Evolutionary conservation across 2,113 vertebrate species (phyloP).

Genomic region (Perca fluviatilis): DNA sequence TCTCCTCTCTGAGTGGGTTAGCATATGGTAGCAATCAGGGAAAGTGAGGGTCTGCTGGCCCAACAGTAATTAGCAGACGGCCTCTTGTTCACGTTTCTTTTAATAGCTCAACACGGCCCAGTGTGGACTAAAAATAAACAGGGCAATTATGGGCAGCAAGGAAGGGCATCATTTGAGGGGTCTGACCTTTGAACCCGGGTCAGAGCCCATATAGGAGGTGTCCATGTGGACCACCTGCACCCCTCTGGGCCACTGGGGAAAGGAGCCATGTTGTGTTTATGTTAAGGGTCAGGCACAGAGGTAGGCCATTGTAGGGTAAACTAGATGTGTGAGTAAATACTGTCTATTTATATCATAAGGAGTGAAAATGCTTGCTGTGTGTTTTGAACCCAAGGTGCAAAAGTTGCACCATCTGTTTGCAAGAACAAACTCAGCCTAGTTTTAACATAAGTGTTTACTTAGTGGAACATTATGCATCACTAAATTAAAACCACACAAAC

Average conservation of each 20-base stretch:
- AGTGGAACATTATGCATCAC: background rate
- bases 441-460: background rate
- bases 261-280: constrained; percentile 78
- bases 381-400: constrained; percentile 21
- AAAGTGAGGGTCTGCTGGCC: constrained; percentile 84
- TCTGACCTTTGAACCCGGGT: constrained; percentile 83
- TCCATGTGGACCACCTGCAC: constrained; percentile 80
- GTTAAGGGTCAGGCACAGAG: constrained; percentile 78
- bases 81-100: constrained; percentile 89
- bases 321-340: constrained; percentile 71
- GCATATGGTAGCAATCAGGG: constrained; percentile 86
- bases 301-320: constrained; percentile 61
- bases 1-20: constrained; percentile 65
- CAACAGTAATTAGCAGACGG: constrained; percentile 88
- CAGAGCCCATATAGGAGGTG: constrained; percentile 79
- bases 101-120: constrained; percentile 89
- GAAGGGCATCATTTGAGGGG: constrained; percentile 83
- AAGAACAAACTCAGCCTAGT: background rate
- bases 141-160: constrained; percentile 82
- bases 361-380: constrained; percentile 25
- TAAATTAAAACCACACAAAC: background rate
- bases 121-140: constrained; percentile 90
- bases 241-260: constrained; percentile 69
- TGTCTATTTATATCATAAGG: constrained; percentile 79
- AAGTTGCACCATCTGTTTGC: constrained; percentile 14